These are phyloP conservation scores for Psettodes erumei DNA, from an alignment of 2,113 vertebrate species.

Conservation along the genomic window DNA sequence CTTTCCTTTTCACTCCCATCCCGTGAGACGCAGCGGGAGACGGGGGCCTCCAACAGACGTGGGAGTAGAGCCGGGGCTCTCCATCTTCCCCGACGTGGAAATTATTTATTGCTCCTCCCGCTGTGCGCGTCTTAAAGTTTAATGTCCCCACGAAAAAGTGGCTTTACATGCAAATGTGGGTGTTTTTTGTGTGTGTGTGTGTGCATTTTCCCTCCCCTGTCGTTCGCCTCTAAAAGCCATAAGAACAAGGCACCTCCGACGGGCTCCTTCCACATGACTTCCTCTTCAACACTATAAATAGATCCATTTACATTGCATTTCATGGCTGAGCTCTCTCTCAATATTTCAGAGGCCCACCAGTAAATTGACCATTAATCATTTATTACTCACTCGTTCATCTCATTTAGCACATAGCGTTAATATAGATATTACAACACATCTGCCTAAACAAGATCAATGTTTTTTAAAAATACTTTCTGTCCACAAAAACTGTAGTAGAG, in stretches of 20 bases:
- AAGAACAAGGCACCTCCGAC: constrained; percentile 48
- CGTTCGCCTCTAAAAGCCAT: constrained; percentile 71
- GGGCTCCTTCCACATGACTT: constrained; percentile 61
- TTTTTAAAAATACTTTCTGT: neutral
- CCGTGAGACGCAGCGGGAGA: constrained; percentile 29
- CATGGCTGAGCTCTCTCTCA: constrained; percentile 73
- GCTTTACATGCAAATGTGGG: constrained; percentile 75
- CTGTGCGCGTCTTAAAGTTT: constrained; percentile 68
- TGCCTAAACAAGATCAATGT: neutral
- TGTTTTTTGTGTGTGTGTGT: constrained; percentile 22
- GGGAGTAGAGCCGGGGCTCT: constrained; percentile 41
- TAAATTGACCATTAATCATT: constrained; percentile 79
- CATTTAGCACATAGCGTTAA: constrained; percentile 21
- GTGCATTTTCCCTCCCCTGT: constrained; percentile 30
- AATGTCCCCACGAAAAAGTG: constrained; percentile 62
- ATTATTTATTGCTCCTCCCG: constrained; percentile 72
- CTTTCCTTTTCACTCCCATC: constrained; percentile 46
- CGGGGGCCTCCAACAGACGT: constrained; percentile 12
- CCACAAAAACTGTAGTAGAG: neutral
- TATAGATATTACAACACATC: neutral
- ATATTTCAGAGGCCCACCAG: constrained; percentile 72
- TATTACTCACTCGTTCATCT: constrained; percentile 63
- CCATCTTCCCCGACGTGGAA: constrained; percentile 58
- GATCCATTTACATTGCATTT: constrained; percentile 78
- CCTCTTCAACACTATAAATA: constrained; percentile 73